Evolutionary conservation across 2,797 vertebrate genomes (phyloP).

Genomic region (Danio choprae): DNA sequence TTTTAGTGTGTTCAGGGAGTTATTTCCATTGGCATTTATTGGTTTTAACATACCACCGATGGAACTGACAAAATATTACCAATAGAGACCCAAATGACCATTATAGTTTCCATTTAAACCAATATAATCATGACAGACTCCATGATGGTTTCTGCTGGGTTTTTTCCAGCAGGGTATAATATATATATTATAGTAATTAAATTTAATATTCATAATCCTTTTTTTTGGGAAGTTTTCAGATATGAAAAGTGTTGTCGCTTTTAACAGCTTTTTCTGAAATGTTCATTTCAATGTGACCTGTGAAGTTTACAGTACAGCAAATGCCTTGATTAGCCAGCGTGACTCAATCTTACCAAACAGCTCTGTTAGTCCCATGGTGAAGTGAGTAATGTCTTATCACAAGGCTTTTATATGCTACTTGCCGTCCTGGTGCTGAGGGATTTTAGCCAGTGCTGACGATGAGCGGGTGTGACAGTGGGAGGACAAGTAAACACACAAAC

Average conservation of each 20-base stretch:
- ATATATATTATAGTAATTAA: no score
- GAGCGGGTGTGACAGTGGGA: conserved; percentile 34
- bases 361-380: conserved; percentile 23
- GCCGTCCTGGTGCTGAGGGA: conserved; percentile 19
- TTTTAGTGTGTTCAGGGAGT: no score
- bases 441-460: conserved; percentile 29
- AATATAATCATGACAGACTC: no score
- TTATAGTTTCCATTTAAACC: no score
- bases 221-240: no score
- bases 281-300: conserved; percentile 20
- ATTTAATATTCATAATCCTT: no score
- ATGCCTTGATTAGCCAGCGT: conserved; percentile 4
- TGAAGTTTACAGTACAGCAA: conserved; percentile 3
- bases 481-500: conserved; percentile 20
- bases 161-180: no score
- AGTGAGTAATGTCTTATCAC: conserved; percentile 33
- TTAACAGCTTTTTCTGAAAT: background rate
- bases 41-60: no score
- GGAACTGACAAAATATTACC: no score
- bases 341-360: conserved; percentile 39
- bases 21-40: no score
- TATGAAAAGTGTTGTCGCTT: background rate
- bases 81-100: no score
- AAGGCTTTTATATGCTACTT: conserved; percentile 6
- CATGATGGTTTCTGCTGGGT: no score